Conservation (phyloP, 1,140 invertebrate species). For the Megalonaias nervosa region DNA sequence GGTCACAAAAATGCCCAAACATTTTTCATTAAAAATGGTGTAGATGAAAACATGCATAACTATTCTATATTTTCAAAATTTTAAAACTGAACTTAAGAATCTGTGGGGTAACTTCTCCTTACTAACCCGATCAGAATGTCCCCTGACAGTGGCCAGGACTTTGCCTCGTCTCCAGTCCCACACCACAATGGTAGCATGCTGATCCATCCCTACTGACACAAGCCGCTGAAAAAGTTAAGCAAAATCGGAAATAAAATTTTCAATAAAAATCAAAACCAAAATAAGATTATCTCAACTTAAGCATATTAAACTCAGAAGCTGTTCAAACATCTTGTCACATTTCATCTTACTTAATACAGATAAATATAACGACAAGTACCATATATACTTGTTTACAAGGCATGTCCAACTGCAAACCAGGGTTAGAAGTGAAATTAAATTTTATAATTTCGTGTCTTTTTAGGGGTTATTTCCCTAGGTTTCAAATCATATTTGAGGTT, state of each 20-base stretch:
- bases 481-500: too few relatives aligned
- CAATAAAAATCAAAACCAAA: not conserved
- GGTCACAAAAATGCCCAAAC: too few relatives aligned
- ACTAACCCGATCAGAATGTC: conserved; percentile 66
- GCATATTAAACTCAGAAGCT: not conserved
- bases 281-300: not conserved
- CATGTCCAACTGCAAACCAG: too few relatives aligned
- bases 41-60: too few relatives aligned
- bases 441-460: too few relatives aligned
- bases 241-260: not conserved
- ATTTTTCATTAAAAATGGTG: too few relatives aligned
- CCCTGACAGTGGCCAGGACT: conserved; percentile 65
- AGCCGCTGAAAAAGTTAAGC: conserved; percentile 56
- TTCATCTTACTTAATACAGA: not conserved
- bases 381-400: too few relatives aligned
- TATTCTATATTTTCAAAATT: too few relatives aligned
- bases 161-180: conserved; percentile 72
- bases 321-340: not conserved
- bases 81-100: too few relatives aligned
- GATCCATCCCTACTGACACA: conserved; percentile 68
- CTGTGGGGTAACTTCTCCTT: not conserved
- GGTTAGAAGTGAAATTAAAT: too few relatives aligned
- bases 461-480: too few relatives aligned
- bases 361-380: not conserved
- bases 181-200: conserved; percentile 66